phyloP scores from a whole-genome alignment of 2,888 invertebrate genomes.

The Phaonia tiefii region DNA sequence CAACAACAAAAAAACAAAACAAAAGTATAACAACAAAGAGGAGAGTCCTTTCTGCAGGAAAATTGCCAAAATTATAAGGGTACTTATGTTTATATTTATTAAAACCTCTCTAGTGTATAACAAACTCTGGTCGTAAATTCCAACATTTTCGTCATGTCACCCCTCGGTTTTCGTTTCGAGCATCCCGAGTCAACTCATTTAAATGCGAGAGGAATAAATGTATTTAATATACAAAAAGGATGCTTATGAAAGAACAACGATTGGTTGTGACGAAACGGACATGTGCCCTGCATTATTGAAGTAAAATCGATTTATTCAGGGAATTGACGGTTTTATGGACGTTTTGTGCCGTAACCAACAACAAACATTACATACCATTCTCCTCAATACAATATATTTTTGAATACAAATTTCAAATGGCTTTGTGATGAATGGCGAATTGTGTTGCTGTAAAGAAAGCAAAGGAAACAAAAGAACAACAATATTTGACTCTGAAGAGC shows the following conservation, averaged over 20 bases:
- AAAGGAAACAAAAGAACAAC: constrained; percentile 23
- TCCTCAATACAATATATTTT: constrained; percentile 8
- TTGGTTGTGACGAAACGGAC: constrained; percentile 7
- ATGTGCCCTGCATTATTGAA: too few relatives aligned
- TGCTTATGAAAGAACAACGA: constrained; percentile 1
- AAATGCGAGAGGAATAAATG: constrained; percentile 8
- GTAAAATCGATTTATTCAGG: too few relatives aligned
- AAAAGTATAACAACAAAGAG: neutral
- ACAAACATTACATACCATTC: too few relatives aligned
- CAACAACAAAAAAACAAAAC: neutral
- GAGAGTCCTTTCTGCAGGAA: constrained; percentile 3
- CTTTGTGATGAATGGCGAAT: constrained; percentile 37
- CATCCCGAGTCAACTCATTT: neutral
- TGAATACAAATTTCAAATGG: constrained; percentile 36
- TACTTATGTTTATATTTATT: constrained; percentile 61
- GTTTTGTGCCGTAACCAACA: too few relatives aligned
- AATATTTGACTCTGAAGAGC: constrained; percentile 55
- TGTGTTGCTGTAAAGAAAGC: neutral
- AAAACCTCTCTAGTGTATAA: constrained; percentile 61
- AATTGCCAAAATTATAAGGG: constrained; percentile 56
- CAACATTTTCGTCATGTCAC: neutral
- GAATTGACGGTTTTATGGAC: too few relatives aligned
- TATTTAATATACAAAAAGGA: constrained; percentile 2
- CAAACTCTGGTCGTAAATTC: constrained; percentile 16
- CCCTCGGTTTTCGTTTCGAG: neutral